A percentile compares a stretch with the other conserved stretches of the same genome.
These are phyloP conservation scores for Hylaeus volcanicus DNA, from an alignment of 1,140 invertebrate species.

Conservation along the genomic window DNA sequence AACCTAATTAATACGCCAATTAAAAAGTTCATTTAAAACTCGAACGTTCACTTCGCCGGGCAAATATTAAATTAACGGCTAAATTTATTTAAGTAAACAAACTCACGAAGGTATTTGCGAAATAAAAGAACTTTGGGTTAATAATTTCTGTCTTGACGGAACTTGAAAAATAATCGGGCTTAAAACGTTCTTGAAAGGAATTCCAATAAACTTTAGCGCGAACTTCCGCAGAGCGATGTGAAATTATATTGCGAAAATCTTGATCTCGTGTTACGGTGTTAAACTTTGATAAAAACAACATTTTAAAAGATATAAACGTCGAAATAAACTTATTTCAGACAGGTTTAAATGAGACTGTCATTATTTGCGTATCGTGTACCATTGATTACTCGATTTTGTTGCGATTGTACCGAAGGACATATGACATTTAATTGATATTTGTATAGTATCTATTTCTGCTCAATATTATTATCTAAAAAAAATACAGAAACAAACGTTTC, in stretches of 20 bases:
- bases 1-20: slow-evolving; percentile 1
- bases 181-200: not conserved
- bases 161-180: not conserved
- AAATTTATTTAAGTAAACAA: not conserved
- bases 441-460: no score
- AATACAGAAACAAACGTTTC: no score
- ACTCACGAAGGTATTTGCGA: no score
- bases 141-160: not conserved
- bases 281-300: no score
- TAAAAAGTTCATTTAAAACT: not conserved
- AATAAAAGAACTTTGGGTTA: not conserved
- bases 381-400: slow-evolving; percentile 1
- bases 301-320: not conserved
- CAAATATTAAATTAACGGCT: not conserved
- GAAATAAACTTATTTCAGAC: not conserved
- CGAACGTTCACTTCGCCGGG: not conserved
- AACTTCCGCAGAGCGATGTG: not conserved
- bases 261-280: no score
- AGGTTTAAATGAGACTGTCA: not conserved
- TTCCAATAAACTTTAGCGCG: not conserved
- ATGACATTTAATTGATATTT: not conserved
- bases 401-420: not conserved
- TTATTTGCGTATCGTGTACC: not conserved
- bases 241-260: not conserved
- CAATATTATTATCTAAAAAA: no score